phyloP scores from a whole-genome alignment of 2,113 vertebrate species.

The Pitta sordida region DNA sequence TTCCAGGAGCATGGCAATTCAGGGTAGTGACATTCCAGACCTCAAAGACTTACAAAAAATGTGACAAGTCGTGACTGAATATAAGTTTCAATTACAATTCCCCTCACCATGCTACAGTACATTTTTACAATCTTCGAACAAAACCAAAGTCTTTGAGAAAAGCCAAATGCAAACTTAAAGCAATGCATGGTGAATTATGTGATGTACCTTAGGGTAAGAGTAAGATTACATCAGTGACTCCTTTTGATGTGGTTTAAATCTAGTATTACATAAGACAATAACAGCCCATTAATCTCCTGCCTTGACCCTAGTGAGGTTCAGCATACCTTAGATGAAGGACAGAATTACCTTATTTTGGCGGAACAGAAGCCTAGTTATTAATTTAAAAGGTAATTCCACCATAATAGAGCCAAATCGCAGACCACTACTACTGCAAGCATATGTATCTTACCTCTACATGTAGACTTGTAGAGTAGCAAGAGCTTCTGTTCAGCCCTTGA shows the following conservation, averaged over 20 bases:
- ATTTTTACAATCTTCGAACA: neutral
- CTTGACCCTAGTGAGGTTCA: neutral
- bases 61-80: neutral
- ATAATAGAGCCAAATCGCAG: neutral
- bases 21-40: neutral
- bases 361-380: neutral
- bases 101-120: rapidly evolving
- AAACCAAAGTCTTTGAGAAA: neutral
- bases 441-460: too few species aligned
- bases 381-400: neutral
- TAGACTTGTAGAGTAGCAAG: neutral
- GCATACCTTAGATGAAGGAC: neutral
- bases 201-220: neutral
- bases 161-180: neutral
- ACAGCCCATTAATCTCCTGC: neutral
- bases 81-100: neutral
- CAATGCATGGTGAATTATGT: neutral
- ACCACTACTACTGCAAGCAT: rapidly evolving
- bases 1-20: neutral
- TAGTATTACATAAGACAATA: neutral
- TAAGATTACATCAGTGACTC: too few species aligned
- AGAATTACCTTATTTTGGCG: neutral
- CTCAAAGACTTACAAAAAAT: neutral
- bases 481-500: neutral
- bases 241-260: neutral